These are phyloP conservation scores for Drosophila watanabei DNA, from an alignment of 1,140 invertebrate species.

Conservation along the genomic window DNA sequence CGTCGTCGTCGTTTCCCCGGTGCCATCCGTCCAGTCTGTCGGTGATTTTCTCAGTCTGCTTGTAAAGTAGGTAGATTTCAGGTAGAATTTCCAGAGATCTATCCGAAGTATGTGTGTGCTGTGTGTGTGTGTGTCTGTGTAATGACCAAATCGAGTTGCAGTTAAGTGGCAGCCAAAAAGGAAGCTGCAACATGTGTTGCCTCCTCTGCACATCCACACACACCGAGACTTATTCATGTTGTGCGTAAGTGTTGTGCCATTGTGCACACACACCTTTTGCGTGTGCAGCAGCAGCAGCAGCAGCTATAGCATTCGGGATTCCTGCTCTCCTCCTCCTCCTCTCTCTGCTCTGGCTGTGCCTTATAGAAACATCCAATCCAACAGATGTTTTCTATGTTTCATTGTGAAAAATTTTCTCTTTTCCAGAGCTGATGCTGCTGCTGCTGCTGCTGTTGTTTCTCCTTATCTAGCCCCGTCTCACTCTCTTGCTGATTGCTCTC, in stretches of 20 bases:
- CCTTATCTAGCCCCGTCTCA: constrained; percentile 21
- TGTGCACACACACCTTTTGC: constrained; percentile 72
- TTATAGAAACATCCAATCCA: constrained; percentile 60
- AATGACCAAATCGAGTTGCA: constrained; percentile 76
- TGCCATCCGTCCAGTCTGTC: not conserved
- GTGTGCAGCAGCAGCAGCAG: constrained; percentile 16
- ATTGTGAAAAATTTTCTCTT: constrained; percentile 64
- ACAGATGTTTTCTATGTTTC: constrained; percentile 72
- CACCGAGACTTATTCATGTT: constrained; percentile 17
- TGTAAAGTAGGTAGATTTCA: constrained; percentile 67
- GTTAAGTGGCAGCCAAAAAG: constrained; percentile 81
- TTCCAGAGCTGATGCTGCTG: constrained; percentile 4
- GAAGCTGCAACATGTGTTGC: constrained; percentile 78
- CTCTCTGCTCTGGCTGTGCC: not conserved
- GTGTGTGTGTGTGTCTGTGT: constrained; percentile 10
- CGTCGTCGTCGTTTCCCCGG: not conserved
- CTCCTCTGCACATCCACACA: not conserved
- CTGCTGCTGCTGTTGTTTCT: constrained; percentile 7
- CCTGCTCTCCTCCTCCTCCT: not conserved
- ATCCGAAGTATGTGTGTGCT: not conserved
- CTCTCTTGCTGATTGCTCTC: constrained; percentile 43
- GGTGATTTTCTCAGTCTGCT: constrained; percentile 59
- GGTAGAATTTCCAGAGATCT: constrained; percentile 54
- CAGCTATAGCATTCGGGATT: constrained; percentile 5
- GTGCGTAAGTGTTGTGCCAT: constrained; percentile 75